Evolutionary conservation across 2,888 invertebrate genomes (phyloP), one percentile per base, ranked within the genome.

Genomic region (Pseudococcus jackbeardsleyi): DNA sequence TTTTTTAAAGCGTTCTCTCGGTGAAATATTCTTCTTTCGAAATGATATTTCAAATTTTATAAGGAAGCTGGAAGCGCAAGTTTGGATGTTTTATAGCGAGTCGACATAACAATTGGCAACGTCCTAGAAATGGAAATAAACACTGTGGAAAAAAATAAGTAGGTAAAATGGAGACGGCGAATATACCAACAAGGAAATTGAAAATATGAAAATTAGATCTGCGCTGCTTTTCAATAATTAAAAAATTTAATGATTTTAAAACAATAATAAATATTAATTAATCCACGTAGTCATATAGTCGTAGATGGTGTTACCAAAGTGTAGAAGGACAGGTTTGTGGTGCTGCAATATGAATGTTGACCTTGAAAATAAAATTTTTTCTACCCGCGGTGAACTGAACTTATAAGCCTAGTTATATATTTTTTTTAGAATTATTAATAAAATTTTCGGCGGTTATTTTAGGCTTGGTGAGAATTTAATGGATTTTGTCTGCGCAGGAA

Each of bases 211-310:
- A 72, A 72, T 72, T 72, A 72, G 72, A 72, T 72, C 72, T 33
- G 11, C 72, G 72, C 33, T 33, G 26, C 72, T 72, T 72, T 72
- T 72, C 72, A 72, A 72, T 72, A 72, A 72, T 72, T 72, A 72
- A 72, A 72, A 72, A 39, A 39, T 72, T 72, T 72, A 72, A 72
- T 72, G 72, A 72, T 72, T 72, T 72, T 39, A 72, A 72, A 72
- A 72, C 72, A 72, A 72, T 72, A 72, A 72, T 72, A 72, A 72
- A 72, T 82, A 82, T 82, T 82, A 82, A 82, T 82, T 82, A 82
- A 46, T 82, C 42, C 79, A 82, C 79, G 79, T 82, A 33, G 26
- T 33, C 26, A 79, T 59, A 59, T 59, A 64, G 22, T 64, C 64
- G 64, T 64, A 64, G 79, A 46, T 82, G 79, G 46, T 82, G 46